Conservation (phyloP, 2,797 vertebrate species). For the Ceryle rudis region DNA sequence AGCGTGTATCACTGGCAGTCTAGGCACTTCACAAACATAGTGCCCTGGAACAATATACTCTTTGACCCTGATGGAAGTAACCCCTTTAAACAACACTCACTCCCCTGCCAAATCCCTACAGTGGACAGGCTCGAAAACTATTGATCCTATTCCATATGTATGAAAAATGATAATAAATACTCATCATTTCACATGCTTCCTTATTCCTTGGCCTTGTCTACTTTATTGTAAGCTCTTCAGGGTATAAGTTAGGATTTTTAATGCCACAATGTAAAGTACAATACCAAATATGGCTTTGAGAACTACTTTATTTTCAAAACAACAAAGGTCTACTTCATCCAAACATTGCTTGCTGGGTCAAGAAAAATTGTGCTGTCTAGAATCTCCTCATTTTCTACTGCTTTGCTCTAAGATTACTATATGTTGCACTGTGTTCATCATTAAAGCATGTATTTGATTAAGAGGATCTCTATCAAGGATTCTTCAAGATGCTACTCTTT, state of each 20-base stretch:
- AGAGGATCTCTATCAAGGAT: background rate
- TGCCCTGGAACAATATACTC: background rate
- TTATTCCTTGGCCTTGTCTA: background rate
- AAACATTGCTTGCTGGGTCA: background rate
- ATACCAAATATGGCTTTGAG: background rate
- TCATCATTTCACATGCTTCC: background rate
- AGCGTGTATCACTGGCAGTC: background rate
- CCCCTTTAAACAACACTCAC: background rate
- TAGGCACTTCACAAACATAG: background rate
- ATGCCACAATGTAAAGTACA: background rate
- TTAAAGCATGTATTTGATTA: background rate
- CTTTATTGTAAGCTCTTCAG: background rate
- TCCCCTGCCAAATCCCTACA: background rate
- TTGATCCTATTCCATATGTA: background rate
- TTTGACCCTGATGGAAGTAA: background rate
- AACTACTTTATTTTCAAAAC: background rate
- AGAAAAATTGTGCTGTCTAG: background rate
- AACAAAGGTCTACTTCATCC: background rate
- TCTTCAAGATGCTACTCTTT: background rate
- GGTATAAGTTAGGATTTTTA: background rate
- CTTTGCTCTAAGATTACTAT: background rate
- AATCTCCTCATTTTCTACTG: background rate
- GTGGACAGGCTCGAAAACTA: background rate
- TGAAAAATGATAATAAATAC: background rate
- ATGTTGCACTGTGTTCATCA: background rate